Evolutionary conservation across 2,888 invertebrate species (phyloP).

Genomic region (Stenchaetothrips biformis): DNA sequence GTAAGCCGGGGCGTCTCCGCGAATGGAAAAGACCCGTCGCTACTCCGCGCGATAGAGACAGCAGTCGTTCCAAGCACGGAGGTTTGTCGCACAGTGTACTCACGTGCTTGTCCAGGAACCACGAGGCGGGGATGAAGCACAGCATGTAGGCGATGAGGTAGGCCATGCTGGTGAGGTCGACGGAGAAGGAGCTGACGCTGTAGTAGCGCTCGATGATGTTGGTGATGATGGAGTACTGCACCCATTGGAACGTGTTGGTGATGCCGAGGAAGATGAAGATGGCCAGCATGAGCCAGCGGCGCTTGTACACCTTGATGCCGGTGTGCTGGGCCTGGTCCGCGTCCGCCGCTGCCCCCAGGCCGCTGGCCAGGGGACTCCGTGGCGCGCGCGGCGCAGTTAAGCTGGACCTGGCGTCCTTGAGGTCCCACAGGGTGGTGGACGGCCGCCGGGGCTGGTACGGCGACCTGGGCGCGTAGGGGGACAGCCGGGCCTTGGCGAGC

Average conservation of each 20-base stretch:
- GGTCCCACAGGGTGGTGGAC: neutral
- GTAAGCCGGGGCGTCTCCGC: too few species aligned
- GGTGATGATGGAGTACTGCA: constrained; percentile 90
- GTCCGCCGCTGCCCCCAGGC: neutral
- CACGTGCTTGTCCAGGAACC: constrained; percentile 42
- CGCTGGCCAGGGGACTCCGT: neutral
- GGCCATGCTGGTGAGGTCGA: constrained; percentile 63
- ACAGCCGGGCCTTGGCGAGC: neutral
- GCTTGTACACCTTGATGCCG: constrained; percentile 63
- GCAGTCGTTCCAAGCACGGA: too few species aligned
- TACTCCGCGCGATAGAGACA: too few species aligned
- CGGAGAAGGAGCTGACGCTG: constrained; percentile 52
- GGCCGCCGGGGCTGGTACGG: neutral
- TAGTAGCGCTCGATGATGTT: constrained; percentile 77
- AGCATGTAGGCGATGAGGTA: constrained; percentile 64
- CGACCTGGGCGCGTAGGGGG: constrained; percentile 6
- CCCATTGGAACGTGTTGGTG: constrained; percentile 94
- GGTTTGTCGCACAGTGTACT: too few species aligned
- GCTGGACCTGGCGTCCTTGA: constrained; percentile 11
- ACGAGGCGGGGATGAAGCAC: constrained; percentile 58
- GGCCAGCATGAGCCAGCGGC: constrained; percentile 78
- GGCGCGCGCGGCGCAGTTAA: neutral
- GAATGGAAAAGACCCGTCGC: too few species aligned
- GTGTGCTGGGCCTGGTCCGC: constrained; percentile 29
- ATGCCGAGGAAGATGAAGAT: constrained; percentile 87